Conservation (phyloP, 2,797 vertebrate species). For the Coluber constrictor region DNA sequence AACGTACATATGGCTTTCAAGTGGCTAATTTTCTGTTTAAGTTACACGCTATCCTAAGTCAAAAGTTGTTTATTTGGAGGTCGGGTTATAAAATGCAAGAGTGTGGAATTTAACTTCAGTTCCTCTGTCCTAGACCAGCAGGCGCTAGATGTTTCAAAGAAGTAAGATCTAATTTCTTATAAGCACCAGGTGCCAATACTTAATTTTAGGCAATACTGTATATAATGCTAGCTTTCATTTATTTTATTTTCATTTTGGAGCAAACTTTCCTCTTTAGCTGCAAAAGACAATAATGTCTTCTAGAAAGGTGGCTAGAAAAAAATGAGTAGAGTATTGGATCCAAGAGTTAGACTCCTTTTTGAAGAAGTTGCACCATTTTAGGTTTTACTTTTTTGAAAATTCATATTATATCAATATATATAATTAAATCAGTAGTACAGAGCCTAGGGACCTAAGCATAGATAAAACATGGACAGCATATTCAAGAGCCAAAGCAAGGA, state of each 20-base stretch:
- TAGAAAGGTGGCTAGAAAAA: slow-evolving; percentile 5
- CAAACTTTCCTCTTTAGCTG: slow-evolving; percentile 1
- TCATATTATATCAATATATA: slow-evolving; percentile 70
- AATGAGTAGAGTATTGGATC: slow-evolving; percentile 33
- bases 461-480: slow-evolving; percentile 63
- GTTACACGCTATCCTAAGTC: background rate
- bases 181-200: background rate
- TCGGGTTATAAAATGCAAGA: background rate
- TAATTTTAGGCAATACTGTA: background rate
- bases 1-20: background rate
- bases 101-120: background rate
- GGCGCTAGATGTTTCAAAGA: background rate
- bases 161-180: background rate
- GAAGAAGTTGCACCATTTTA: slow-evolving; percentile 17
- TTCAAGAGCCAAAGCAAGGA: slow-evolving; percentile 48
- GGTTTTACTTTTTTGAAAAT: slow-evolving; percentile 68
- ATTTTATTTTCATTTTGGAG: background rate
- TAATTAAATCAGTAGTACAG: slow-evolving; percentile 67
- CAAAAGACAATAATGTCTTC: slow-evolving; percentile 18
- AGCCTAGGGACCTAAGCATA: slow-evolving; percentile 68
- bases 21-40: background rate
- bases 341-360: slow-evolving; percentile 34
- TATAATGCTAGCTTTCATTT: background rate
- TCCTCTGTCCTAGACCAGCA: slow-evolving; percentile 1
- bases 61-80: background rate